Base-by-base conservation (phyloP, 2,797 vertebrate genomes). In the Mus caroli region DNA sequence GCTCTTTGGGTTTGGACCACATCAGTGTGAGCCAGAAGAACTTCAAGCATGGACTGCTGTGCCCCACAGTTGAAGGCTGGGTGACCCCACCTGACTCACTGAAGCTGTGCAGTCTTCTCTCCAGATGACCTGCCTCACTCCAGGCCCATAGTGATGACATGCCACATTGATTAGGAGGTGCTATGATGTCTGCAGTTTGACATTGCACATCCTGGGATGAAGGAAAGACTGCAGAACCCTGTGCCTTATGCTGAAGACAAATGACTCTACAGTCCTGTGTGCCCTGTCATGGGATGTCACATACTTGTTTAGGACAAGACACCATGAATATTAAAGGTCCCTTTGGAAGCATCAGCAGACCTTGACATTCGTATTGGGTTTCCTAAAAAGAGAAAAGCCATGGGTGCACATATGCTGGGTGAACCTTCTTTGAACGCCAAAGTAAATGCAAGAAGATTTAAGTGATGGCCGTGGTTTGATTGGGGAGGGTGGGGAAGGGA, bases 361-460 rank as follows among this genome's bases (percentile, higher is more conserved):
- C 24, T 40, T 84, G 80, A 77, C 20, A 34, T 95, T 56, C n/a
- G 78, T 6, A 43, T n/a, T 40, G 83, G 79, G 34, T 84, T 92
- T 94, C 71, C 77, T 67, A 43, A 79, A 71, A 76, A 86, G 58
- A 87, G 52, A 43, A 95, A 87, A 22, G 69, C 37, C 26, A 46
- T 67, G 1, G 0, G 1, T 1, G 43, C 62, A 96, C 34, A 24
- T 58, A 88, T 6, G 26, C 54, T 31, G 28, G 62, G 64, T 52
- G 58, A 77, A 80, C 52, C 87, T 54, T 60, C 78, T 26, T 56
- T 85, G 79, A 91, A 78, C 26, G 3, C 86, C 7, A 5, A 92
- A 94, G 94, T 96, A 92, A 96, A 91, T 56, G 71, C 71, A 94
- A 19, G 92, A 1, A 83, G 96, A 64, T n/a, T 43, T 56, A 75